Evolutionary conservation across 1,140 invertebrate species (phyloP), one percentile per base, ranked within the genome.

Genomic region (Cherax destructor): DNA sequence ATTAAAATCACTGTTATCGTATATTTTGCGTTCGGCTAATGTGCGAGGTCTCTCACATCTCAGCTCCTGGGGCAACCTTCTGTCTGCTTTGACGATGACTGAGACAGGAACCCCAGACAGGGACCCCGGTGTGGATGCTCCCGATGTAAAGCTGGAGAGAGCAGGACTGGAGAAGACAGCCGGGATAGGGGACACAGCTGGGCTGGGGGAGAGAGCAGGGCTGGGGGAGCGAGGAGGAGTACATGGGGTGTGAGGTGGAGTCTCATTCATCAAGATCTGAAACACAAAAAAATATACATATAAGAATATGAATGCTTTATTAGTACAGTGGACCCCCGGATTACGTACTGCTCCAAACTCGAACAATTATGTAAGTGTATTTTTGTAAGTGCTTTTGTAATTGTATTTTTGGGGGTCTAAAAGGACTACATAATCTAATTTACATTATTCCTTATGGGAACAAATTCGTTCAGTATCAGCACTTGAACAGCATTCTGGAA

Each of bases 21-120:
- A 92, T 56, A 92, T 87, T 80, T 92, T 92, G 13, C 92, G 86
- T 59, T 92, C 88, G 16, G 92, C 92, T 69, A 92, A 72, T 47
- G 92, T 92, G 49, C 92, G 80, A 11, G 89, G 59, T 30, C 79
- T 61, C 65, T 83, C 65, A 56, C 21, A n/a, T 47, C 41, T 77
- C 50, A 9, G 11, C 11, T 85, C 24, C 56, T 61, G 81, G 59
- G 49, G 65, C 30, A 65, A 61, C 76, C 69, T 59, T 59, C 72
- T 84, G 24, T 89, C 91, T 72, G 92, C 92, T 52, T 93, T 93
- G 9, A 93, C 92, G 24, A 93, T 93, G 13, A 93, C 92, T 5
- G 92, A 93, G 9, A 93, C 92, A 10, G 92, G 90, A 16, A 93
- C 92, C 18, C 83, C 84, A 11, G 83, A 59, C 47, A 87, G 21